Evolutionary conservation across 2,113 vertebrate genomes (phyloP).

Genomic region (Peromyscus leucopus): DNA sequence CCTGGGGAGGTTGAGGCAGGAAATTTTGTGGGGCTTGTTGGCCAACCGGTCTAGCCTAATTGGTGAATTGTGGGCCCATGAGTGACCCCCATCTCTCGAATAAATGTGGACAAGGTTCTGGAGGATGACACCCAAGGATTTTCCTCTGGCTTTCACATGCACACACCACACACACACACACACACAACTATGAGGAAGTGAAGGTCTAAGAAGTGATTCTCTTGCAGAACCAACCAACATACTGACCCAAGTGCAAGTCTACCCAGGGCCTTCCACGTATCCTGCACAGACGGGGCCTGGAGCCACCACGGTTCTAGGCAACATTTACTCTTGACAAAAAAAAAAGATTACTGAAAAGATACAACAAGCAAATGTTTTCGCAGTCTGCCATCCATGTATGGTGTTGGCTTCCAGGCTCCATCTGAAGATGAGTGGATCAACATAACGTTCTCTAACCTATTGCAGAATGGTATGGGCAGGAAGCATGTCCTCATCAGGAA

Average conservation of each 20-base stretch:
- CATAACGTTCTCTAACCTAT: fast-evolving
- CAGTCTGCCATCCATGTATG: background rate
- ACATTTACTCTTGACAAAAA: background rate
- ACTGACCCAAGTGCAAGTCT: background rate
- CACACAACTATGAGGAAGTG: no score
- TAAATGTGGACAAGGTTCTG: background rate
- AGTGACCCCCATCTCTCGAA: background rate
- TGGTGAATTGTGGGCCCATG: background rate
- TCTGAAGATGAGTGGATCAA: background rate
- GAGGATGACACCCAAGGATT: background rate
- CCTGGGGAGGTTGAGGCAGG: background rate
- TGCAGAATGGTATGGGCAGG: background rate
- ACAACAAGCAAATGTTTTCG: background rate
- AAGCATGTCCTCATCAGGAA: background rate
- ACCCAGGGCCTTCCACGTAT: fast-evolving
- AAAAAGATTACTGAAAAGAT: background rate
- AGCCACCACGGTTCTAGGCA: background rate
- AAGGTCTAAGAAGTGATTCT: background rate
- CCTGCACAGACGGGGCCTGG: no score
- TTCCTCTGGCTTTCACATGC: background rate
- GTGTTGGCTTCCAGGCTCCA: background rate
- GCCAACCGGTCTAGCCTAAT: background rate
- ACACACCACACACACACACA: background rate
- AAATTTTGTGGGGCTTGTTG: background rate
- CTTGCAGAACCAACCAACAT: background rate